Evolutionary conservation across 2,113 vertebrate species (phyloP).

Genomic region (Actenoides lindsayi): DNA sequence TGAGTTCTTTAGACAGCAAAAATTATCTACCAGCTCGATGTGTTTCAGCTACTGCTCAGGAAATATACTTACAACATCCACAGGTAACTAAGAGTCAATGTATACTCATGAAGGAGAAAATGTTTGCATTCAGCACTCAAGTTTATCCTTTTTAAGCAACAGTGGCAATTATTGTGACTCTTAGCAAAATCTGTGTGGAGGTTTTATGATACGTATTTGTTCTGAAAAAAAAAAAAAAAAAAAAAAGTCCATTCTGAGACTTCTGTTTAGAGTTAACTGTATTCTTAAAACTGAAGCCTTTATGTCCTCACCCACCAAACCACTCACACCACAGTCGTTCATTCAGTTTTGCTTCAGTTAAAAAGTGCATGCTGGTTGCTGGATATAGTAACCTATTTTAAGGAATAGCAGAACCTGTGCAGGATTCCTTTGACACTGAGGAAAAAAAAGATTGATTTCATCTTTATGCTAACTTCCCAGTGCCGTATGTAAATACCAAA

Average conservation of each 20-base stretch:
- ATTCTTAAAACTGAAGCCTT: constrained; percentile 20
- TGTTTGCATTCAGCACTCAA: background rate
- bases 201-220: background rate
- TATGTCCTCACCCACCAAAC: background rate
- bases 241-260: background rate
- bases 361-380: background rate
- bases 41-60: background rate
- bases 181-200: background rate
- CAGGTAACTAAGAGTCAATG: background rate
- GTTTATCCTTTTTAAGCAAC: background rate
- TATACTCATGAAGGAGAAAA: background rate
- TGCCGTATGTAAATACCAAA: constrained; percentile 4
- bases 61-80: background rate
- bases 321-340: background rate
- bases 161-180: background rate
- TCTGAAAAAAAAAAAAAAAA: background rate
- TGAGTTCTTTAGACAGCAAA: background rate
- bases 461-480: background rate
- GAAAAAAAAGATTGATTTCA: background rate
- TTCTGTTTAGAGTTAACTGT: background rate
- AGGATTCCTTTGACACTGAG: background rate
- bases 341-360: constrained; percentile 1
- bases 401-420: background rate
- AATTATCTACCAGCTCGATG: background rate
- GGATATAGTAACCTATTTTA: background rate